A percentile compares a stretch with the other conserved stretches of the same genome.
These are phyloP conservation scores for Ara ararauna DNA, from an alignment of 2,797 vertebrate species.

Conservation along the genomic window DNA sequence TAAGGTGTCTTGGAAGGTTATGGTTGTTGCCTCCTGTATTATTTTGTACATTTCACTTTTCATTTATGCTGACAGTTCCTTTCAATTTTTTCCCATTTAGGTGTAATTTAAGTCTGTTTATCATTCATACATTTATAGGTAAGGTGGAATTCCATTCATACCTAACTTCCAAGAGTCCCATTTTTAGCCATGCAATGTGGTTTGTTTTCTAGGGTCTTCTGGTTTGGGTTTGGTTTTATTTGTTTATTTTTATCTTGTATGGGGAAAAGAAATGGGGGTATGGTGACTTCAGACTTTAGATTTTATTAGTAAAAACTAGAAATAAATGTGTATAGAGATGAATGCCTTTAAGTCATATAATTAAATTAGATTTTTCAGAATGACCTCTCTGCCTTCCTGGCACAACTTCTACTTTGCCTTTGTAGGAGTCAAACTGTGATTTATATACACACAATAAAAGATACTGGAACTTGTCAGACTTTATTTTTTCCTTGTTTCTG, in stretches of 20 bases:
- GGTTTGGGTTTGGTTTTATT: background rate
- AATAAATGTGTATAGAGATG: background rate
- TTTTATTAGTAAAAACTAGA: background rate
- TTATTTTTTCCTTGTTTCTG: background rate
- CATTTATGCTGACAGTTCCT: constrained; percentile 80
- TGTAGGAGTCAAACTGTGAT: background rate
- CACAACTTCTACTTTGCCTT: constrained; percentile 13
- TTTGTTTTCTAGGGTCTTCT: constrained; percentile 46
- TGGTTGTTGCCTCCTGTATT: constrained; percentile 66
- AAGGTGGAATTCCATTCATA: constrained; percentile 88
- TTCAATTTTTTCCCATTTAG: constrained; percentile 89
- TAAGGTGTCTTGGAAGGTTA: constrained; percentile 28
- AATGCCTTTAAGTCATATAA: background rate
- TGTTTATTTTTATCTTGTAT: background rate
- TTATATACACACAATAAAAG: background rate
- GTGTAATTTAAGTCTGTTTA: constrained; percentile 95
- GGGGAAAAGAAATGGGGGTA: constrained; percentile 14
- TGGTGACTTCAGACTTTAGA: background rate
- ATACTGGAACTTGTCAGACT: constrained; percentile 2
- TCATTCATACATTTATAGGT: constrained; percentile 97
- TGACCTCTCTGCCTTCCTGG: background rate
- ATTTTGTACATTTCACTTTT: constrained; percentile 73
- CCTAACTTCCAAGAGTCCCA: constrained; percentile 69
- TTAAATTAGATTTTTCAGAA: background rate
- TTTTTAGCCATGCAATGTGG: constrained; percentile 57